Evolutionary conservation across 1,140 invertebrate genomes (phyloP), one percentile per base, ranked within the genome.

Genomic region (Zelostemma sp.): DNA sequence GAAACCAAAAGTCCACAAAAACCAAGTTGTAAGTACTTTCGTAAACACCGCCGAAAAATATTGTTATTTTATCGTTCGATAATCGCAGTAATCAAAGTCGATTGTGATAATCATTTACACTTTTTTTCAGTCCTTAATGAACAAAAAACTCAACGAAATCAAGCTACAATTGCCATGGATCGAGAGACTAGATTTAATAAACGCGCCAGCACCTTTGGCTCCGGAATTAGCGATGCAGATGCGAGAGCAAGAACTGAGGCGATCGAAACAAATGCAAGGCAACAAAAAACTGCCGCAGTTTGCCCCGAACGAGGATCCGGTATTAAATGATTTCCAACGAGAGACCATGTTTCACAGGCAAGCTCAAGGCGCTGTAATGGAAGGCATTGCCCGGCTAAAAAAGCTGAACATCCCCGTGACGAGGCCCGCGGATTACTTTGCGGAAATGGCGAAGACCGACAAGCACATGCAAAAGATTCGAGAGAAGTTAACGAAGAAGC

Each of bases 401-500:
- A 89, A 90, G 63, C 76, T 96, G 1, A 90, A 89, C 16, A 87
- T 98, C 33, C 86, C 89, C 0, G 97, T 95, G 0, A 92, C 90
- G 77, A 88, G 95, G 56, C 98, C 98, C 0, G 92, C 95, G 21
- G 97, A 99, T 86, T 99, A 98, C 85, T 99, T 98, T 87, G 98
- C 97, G 0, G 94, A 99, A 88, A 99, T 99, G 98, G 95, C 95
- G 1, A 99, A 99, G 82, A 89, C 94, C 46, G 98, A 99, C 86
- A 89, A 90, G 35, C 98, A 99, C 70, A 99, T 99, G 98, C 95
- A 98, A 77, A 98, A 97, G 84, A 91, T 99, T 0, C 89, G 96
- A 46, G 88, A 93, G 76, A 92, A 92, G 76, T 79, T 99, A 0
- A 87, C 96, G 81, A 90, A 93, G 41, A 95, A 97, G 79, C 93